Conservation (phyloP, 2,113 vertebrate genomes). For the Syrmaticus mikado region DNA sequence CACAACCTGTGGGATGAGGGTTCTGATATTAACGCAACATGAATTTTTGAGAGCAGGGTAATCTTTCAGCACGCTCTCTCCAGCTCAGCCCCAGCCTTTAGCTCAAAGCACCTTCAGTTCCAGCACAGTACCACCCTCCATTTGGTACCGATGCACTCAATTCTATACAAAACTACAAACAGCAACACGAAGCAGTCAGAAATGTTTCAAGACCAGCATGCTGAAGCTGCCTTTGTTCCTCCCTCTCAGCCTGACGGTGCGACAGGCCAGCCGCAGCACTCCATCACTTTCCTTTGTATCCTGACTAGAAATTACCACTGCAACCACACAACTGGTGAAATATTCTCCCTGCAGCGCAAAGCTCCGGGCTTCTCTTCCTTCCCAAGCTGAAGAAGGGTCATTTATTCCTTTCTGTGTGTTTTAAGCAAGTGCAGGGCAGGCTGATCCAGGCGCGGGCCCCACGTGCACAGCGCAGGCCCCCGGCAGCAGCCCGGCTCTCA, state of each 20-base stretch:
- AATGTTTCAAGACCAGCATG: background rate
- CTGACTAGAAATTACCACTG: background rate
- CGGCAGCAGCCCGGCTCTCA: background rate
- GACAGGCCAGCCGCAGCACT: background rate
- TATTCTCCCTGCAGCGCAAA: background rate
- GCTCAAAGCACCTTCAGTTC: background rate
- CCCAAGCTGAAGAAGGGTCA: background rate
- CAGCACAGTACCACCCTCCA: background rate
- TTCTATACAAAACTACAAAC: background rate
- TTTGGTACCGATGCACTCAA: background rate
- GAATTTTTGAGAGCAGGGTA: background rate
- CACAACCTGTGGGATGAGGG: background rate
- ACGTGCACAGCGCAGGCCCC: rapidly evolving
- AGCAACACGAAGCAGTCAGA: background rate
- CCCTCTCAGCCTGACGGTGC: background rate
- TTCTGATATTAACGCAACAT: background rate
- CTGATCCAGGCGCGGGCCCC: background rate
- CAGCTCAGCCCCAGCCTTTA: background rate
- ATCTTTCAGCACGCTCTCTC: background rate
- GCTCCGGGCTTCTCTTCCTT: background rate
- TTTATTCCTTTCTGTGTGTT: background rate
- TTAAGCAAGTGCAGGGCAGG: rapidly evolving
- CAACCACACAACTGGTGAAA: background rate
- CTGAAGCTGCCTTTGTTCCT: background rate
- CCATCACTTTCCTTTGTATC: rapidly evolving